These are phyloP conservation scores for Cataglyphis albicans DNA, from an alignment of 2,888 invertebrate genomes.

Conservation along the genomic window DNA sequence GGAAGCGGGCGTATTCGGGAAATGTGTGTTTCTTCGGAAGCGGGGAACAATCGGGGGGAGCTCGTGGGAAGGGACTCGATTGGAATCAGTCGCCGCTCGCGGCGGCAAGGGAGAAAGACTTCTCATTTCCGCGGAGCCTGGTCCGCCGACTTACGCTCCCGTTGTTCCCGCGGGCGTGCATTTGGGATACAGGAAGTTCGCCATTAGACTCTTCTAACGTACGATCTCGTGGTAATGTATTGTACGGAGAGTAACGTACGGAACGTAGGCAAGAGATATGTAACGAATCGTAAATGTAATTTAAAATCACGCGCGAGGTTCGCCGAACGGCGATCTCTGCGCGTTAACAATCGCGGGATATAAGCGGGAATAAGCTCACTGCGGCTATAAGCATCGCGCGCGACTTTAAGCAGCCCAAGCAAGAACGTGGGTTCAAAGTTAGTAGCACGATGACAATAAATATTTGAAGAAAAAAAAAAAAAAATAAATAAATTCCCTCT, in stretches of 20 bases:
- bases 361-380: too few relatives aligned
- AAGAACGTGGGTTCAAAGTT: too few relatives aligned
- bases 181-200: constrained; percentile 37
- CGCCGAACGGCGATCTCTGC: neutral
- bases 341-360: too few relatives aligned
- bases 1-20: constrained; percentile 57
- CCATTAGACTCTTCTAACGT: constrained; percentile 23
- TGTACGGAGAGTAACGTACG: too few relatives aligned
- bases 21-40: constrained; percentile 49
- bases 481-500: neutral
- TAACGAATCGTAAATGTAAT: neutral
- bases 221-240: neutral
- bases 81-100: constrained; percentile 42
- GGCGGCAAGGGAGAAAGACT: constrained; percentile 31
- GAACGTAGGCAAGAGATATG: neutral
- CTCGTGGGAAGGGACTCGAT: constrained; percentile 49
- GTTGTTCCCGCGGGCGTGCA: constrained; percentile 40
- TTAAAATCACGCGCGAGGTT: neutral
- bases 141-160: constrained; percentile 37
- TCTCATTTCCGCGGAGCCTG: constrained; percentile 44
- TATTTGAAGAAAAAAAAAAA: too few relatives aligned
- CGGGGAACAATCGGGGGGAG: constrained; percentile 43
- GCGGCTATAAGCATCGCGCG: too few relatives aligned
- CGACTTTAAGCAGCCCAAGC: too few relatives aligned
- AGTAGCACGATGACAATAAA: neutral